Evolutionary conservation across 2,797 vertebrate genomes (phyloP), one percentile per base, ranked within the genome.

Genomic region (Furcifer pardalis): DNA sequence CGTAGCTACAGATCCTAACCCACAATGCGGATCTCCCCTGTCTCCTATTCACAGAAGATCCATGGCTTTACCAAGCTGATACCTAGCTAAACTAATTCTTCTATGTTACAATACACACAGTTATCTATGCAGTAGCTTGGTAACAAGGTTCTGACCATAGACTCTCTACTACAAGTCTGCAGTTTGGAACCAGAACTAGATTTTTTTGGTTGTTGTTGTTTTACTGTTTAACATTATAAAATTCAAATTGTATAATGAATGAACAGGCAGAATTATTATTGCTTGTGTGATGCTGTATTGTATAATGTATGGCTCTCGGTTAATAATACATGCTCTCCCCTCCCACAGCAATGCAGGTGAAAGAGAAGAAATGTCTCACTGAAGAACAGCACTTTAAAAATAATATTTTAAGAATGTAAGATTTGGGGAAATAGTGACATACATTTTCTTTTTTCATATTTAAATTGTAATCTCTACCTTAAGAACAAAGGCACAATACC

Each of bases 1-100:
- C 94, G 90, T 96, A 97, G 95, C 96, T 96, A 96, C 91, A 72
- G 84, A 82, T 93, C 93, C 94, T 96, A 96, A 95, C 95, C 94
- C 95, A 93, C 91, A 94, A 94, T 94, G 91, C 7, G 87, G 4
- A 0, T 91, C 83, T 89, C 37, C 88, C 94, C 89, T 23, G 89
- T 92, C 95, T 95, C 95, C 95, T 95, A 88, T 89, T 94, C 92
- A 90, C 89, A 91, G 91, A 88, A 83, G 89, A 46, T 92, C 79
- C 37, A 82, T 44, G n/a, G 90, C 92, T 94, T 93, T 91, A 91
- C 93, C 44, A 91, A 25, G 25, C 90, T 25, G 79, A 89, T 79
- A 69, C 75, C 6, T 35, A 81, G 94, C 91, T 92, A 94, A 89
- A 3, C 75, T 27, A 85, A 74, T 21, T 52, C 52, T 59, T 87